Percentiles rank a stretch among this genome's conserved stretches.
phyloP scores from a whole-genome alignment of 2,888 invertebrate genomes.

The Amphipoea lucens region DNA sequence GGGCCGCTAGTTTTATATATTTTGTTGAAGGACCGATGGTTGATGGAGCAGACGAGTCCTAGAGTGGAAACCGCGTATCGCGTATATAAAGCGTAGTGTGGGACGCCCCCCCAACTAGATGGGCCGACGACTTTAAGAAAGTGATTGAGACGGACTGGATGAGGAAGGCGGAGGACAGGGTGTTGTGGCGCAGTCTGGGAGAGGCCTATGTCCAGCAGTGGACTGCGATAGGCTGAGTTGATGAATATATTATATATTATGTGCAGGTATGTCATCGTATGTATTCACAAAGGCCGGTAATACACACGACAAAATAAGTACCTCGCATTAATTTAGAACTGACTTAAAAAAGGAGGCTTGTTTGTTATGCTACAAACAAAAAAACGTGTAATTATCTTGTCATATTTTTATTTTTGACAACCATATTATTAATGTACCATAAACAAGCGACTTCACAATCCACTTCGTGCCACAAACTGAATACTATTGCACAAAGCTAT shows the following conservation, averaged over 20 bases:
- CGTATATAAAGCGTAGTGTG: not conserved
- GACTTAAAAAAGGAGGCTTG: not conserved
- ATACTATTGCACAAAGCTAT: constrained; percentile 56
- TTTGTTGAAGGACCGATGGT: not conserved
- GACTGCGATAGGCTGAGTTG: no score
- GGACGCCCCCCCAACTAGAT: no score
- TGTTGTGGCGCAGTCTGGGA: no score
- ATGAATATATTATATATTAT: not conserved
- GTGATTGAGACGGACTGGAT: not conserved
- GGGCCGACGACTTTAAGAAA: not conserved
- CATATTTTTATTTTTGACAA: not conserved
- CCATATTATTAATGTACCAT: not conserved
- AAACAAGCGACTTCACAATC: constrained; percentile 31
- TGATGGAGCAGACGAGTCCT: not conserved
- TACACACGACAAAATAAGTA: not conserved
- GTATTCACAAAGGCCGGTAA: not conserved
- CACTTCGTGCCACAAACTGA: constrained; percentile 52
- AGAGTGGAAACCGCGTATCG: not conserved
- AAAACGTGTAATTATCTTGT: not conserved
- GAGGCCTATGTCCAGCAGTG: not conserved
- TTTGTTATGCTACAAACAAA: not conserved
- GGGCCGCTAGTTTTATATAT: not conserved
- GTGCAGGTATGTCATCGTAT: not conserved
- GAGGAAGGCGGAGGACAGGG: no score
- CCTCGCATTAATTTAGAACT: not conserved